Conservation (phyloP, 2,888 invertebrate genomes). For the Crocallis elinguaria region DNA sequence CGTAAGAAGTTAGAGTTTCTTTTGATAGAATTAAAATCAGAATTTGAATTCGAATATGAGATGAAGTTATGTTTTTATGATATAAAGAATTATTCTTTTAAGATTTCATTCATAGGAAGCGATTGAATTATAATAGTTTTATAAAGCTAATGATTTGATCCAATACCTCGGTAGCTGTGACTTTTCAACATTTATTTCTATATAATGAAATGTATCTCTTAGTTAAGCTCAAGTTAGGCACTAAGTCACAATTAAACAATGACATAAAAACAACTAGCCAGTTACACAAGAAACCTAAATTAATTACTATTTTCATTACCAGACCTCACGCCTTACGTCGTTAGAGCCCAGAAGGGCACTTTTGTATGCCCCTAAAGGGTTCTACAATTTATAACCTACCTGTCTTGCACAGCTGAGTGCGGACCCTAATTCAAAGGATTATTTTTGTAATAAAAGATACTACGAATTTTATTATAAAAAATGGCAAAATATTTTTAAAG, state of each 20-base stretch:
- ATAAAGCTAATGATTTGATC: too few relatives aligned
- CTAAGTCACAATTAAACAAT: background rate
- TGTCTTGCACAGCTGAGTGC: conserved; percentile 66
- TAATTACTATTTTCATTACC: conserved; percentile 26
- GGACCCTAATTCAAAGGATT: conserved; percentile 66
- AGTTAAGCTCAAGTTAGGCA: background rate
- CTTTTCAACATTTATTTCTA: too few relatives aligned
- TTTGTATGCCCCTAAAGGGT: conserved; percentile 64
- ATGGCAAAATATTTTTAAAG: too few relatives aligned
- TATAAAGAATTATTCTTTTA: too few relatives aligned
- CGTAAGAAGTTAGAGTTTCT: background rate
- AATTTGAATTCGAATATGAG: too few relatives aligned
- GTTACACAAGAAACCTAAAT: background rate
- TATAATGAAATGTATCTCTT: too few relatives aligned
- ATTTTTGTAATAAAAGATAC: background rate
- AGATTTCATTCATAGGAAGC: too few relatives aligned
- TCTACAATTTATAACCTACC: conserved; percentile 64
- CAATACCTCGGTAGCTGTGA: too few relatives aligned
- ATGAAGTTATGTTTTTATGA: too few relatives aligned
- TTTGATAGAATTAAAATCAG: too few relatives aligned
- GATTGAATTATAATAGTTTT: too few relatives aligned
- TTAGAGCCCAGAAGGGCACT: conserved; percentile 58
- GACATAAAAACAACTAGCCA: conserved; percentile 7
- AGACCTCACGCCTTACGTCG: conserved; percentile 43
- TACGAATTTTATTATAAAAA: too few relatives aligned